Base-by-base conservation (phyloP, 2,888 invertebrate genomes). In the Epiblema foenella region DNA sequence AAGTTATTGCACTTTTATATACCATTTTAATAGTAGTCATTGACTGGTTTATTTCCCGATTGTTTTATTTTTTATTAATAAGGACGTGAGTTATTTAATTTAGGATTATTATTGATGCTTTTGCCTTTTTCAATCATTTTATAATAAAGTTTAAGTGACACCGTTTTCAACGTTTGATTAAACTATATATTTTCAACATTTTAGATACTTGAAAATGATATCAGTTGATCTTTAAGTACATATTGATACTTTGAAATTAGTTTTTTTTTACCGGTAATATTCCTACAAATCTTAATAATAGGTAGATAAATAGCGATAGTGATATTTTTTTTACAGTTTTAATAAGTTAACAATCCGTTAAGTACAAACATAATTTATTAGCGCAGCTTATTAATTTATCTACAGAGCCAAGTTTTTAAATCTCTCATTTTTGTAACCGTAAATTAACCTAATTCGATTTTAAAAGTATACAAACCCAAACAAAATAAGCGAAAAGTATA, bases 391-490 rank as follows among this genome's bases (percentile, higher is more conserved):
- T n/a, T 37, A 18, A 37, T 39, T n/a, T 20, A 46, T n/a, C 60
- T 9, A 33, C 51, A n/a, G n/a, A 29, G 62, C 33, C 15, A 33
- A 17, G 37, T 20, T 39, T 56, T 57, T 29, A 20, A 0, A 17
- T 11, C 20, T 18, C 20, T 2, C 7, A 46, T 51, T 67, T 33
- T 7, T 8, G 15, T 58, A n/a, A 46, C n/a, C 12, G 17, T 49
- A 58, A 49, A 66, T 66, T 49, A 64, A 49, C 49, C 29, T 52
- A 68, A 68, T 46, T 37, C 70, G 29, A 60, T 60, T 59, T 24
- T 1, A 9, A 29, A 49, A 56, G 58, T 52, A 65, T 52, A 11
- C 20, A 58, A 37, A 33, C 42, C 18, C 42, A 49, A 39, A 51
- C 39, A 52, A 42, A 57, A 56, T 24, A 37, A 62, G 51, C 24